Percentiles rank a stretch among this genome's conserved stretches.
Evolutionary conservation across 1,140 invertebrate species (phyloP).

Genomic region (Zaprionus tsacasi): DNA sequence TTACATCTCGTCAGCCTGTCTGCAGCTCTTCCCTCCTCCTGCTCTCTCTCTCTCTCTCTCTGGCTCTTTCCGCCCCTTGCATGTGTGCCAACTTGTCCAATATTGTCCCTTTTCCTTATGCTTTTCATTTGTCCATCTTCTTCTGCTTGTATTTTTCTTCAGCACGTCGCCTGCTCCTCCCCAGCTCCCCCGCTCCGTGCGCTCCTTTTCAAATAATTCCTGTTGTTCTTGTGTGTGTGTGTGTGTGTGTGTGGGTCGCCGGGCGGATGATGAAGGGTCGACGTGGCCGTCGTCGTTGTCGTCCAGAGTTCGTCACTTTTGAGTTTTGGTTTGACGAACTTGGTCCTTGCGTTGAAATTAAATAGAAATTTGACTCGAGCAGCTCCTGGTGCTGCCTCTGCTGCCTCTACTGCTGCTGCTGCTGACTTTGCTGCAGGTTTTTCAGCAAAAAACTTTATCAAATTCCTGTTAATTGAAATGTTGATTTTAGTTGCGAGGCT

Average conservation of each 20-base stretch:
- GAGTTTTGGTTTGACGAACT: conserved; percentile 74
- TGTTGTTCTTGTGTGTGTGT: conserved; percentile 41
- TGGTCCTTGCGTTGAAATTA: conserved; percentile 47
- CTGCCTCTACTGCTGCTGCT: conserved; percentile 9
- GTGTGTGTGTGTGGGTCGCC: conserved; percentile 16
- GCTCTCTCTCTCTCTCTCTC: conserved; percentile 4
- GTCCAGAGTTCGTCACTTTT: conserved; percentile 67
- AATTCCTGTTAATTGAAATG: conserved; percentile 75
- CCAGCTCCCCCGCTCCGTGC: background rate
- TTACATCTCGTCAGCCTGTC: conserved; percentile 74
- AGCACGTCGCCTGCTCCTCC: conserved; percentile 5
- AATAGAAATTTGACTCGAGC: conserved; percentile 43
- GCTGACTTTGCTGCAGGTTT: conserved; percentile 34
- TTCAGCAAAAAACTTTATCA: conserved; percentile 54
- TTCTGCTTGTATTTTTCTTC: conserved; percentile 63
- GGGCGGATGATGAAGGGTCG: conserved; percentile 32
- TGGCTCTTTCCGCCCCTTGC: conserved; percentile 11
- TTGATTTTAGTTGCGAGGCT: conserved; percentile 58
- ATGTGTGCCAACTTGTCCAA: conserved; percentile 71
- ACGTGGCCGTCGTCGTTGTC: background rate
- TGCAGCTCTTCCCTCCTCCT: background rate
- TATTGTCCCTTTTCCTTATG: conserved; percentile 81
- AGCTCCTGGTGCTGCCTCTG: conserved; percentile 9
- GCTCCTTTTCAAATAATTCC: conserved; percentile 51
- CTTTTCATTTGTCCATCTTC: conserved; percentile 78